Conservation (phyloP, 2,113 vertebrate species). For the Pionites leucogaster region DNA sequence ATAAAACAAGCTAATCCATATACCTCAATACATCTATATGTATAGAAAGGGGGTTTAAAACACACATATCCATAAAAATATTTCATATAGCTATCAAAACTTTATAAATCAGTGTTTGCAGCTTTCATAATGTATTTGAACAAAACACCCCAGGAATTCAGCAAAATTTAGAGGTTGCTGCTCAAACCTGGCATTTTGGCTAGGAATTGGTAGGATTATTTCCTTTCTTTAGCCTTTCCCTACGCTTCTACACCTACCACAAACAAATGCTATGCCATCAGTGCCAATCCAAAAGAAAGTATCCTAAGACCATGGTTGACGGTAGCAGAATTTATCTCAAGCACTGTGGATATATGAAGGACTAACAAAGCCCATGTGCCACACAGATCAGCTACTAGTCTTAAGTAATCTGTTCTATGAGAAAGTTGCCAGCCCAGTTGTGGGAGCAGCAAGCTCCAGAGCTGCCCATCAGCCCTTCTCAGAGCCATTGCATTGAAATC, state of each 20-base stretch:
- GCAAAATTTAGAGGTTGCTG: not conserved
- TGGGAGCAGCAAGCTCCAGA: not conserved
- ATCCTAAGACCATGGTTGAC: not conserved
- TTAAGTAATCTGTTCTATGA: not conserved
- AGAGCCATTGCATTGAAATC: not conserved
- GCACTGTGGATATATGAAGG: not conserved
- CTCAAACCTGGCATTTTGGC: not conserved
- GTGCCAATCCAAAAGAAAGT: not conserved
- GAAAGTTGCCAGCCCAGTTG: not conserved
- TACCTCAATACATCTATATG: not conserved
- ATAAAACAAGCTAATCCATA: not conserved
- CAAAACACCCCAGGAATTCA: not conserved
- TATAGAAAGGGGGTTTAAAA: not conserved
- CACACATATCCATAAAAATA: not conserved
- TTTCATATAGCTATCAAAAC: not conserved
- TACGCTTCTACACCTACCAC: not conserved
- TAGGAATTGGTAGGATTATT: not conserved
- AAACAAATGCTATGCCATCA: not conserved
- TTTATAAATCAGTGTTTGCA: not conserved
- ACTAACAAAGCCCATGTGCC: not conserved
- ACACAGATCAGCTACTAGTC: not conserved
- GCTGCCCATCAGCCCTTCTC: not conserved
- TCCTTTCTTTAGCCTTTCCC: not conserved
- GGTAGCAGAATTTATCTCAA: not conserved
- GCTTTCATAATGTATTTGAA: not conserved